These are phyloP conservation scores for Spizaetus ornatus DNA, from an alignment of 2,113 vertebrate species.

Conservation along the genomic window DNA sequence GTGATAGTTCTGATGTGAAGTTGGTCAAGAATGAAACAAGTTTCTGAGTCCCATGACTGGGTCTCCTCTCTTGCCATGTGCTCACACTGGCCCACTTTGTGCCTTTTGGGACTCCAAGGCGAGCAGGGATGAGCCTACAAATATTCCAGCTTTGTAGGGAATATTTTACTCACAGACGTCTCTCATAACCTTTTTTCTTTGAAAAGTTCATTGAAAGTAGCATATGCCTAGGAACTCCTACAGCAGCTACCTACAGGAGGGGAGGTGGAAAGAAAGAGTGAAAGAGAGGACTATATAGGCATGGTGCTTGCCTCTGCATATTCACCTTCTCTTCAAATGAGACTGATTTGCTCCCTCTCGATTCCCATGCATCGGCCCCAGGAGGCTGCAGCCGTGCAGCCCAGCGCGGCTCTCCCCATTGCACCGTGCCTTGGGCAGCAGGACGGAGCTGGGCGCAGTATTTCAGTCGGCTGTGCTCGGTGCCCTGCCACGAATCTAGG, in stretches of 20 bases:
- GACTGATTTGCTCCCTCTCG: neutral
- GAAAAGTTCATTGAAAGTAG: neutral
- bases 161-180: neutral
- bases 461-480: neutral
- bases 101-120: neutral
- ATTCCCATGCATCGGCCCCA: accelerated
- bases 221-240: neutral
- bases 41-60: neutral
- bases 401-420: accelerated
- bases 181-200: neutral
- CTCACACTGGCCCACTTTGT: neutral
- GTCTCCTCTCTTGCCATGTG: neutral
- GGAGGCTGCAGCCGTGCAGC: neutral
- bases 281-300: neutral
- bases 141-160: neutral
- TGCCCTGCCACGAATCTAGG: neutral
- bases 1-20: neutral
- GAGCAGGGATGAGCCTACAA: neutral
- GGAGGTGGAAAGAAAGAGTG: neutral
- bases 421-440: neutral
- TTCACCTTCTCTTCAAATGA: neutral
- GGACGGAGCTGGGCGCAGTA: accelerated
- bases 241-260: neutral
- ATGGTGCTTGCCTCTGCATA: neutral
- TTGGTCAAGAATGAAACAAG: neutral